Evolutionary conservation across 2,113 vertebrate genomes (phyloP).

Genomic region (Zonotrichia leucophrys): DNA sequence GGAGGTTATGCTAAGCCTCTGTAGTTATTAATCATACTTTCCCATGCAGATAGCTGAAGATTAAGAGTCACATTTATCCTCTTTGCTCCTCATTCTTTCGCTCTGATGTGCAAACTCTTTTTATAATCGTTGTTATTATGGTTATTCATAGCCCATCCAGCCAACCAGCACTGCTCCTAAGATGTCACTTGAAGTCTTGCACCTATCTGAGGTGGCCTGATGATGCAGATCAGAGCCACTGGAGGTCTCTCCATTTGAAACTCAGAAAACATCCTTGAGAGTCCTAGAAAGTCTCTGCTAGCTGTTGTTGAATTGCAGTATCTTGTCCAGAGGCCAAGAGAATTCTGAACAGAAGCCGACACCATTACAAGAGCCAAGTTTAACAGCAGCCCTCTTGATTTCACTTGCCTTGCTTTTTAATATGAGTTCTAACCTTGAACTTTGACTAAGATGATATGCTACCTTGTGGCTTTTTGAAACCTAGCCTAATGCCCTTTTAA

Average conservation of each 20-base stretch:
- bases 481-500: background rate
- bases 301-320: constrained; percentile 51
- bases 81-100: constrained; percentile 7
- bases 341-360: constrained; percentile 33
- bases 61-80: constrained; percentile 35
- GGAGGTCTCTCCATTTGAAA: constrained; percentile 40
- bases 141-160: constrained; percentile 13
- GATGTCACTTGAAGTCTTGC: background rate
- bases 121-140: background rate
- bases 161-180: background rate
- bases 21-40: constrained; percentile 67
- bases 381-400: constrained; percentile 39
- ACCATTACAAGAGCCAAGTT: constrained; percentile 21
- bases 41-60: constrained; percentile 47
- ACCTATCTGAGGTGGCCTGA: background rate
- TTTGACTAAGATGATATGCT: background rate
- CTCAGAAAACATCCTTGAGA: constrained; percentile 41
- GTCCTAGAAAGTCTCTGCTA: constrained; percentile 50
- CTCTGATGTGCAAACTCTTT: background rate
- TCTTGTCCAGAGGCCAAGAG: constrained; percentile 51
- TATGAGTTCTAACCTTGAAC: constrained; percentile 46
- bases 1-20: constrained; percentile 51
- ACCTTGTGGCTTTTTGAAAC: background rate
- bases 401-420: constrained; percentile 35
- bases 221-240: constrained; percentile 39